Conservation (phyloP, 2,888 invertebrate genomes). For the Melikaiella ostensackeni region DNA sequence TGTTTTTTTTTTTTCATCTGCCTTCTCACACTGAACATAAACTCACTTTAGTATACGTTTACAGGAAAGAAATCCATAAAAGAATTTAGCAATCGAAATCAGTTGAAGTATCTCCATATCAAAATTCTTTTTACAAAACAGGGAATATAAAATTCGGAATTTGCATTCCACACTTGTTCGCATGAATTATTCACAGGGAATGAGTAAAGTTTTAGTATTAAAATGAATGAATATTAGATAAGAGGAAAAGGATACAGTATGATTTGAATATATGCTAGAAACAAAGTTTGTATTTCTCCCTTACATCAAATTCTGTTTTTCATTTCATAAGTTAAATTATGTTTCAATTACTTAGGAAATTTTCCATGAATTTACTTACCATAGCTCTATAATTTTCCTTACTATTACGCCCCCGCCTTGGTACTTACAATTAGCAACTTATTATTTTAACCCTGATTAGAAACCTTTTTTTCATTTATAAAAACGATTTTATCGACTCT, state of each 20-base stretch:
- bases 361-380: neutral
- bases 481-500: too few species aligned
- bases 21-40: neutral
- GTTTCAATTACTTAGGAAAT: neutral
- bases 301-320: neutral
- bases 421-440: neutral
- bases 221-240: slow-evolving; percentile 35
- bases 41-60: neutral
- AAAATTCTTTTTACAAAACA: neutral
- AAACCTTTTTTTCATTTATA: too few species aligned
- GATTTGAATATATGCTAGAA: slow-evolving; percentile 8
- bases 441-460: too few species aligned
- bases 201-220: slow-evolving; percentile 27
- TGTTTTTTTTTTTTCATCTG: neutral
- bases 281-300: neutral
- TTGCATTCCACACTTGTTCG: neutral
- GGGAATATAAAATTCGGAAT: slow-evolving; percentile 4
- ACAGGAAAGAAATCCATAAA: neutral
- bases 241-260: neutral
- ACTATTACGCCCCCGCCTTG: neutral
- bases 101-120: neutral
- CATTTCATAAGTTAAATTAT: neutral
- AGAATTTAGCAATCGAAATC: neutral
- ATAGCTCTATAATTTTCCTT: neutral
- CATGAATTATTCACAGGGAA: slow-evolving; percentile 29